Conservation (phyloP, 2,888 invertebrate genomes). For the Drosophila cognata region DNA sequence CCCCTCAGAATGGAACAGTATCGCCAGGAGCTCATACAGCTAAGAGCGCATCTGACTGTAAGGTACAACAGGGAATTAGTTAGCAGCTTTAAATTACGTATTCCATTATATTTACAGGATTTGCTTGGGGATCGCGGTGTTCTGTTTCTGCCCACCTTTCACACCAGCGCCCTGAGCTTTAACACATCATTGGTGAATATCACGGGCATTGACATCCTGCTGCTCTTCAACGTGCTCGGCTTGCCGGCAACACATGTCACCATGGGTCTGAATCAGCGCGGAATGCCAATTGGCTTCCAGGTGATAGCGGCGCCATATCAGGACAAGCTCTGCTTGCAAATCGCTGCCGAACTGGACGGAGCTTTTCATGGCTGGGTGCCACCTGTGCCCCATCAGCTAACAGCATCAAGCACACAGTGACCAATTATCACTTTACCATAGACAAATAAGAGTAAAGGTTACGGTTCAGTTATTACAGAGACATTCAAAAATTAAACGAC, state of each 20-base stretch:
- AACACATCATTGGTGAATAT: conserved; percentile 87
- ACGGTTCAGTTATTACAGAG: conserved; percentile 31
- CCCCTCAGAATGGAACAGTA: conserved; percentile 54
- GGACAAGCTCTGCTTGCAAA: conserved; percentile 92
- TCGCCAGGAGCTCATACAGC: conserved; percentile 55
- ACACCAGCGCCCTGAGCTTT: conserved; percentile 88
- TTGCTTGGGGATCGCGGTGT: conserved; percentile 90
- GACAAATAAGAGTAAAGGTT: conserved; percentile 38
- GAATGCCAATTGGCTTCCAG: conserved; percentile 92
- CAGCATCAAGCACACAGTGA: background rate
- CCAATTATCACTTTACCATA: background rate
- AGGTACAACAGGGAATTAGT: background rate
- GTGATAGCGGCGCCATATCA: conserved; percentile 91
- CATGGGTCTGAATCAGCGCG: conserved; percentile 87
- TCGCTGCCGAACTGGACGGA: conserved; percentile 91
- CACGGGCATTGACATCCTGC: conserved; percentile 68
- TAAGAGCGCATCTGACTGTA: conserved; percentile 72
- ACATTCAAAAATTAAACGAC: conserved; percentile 19
- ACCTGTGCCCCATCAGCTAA: conserved; percentile 82
- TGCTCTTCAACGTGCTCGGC: conserved; percentile 87
- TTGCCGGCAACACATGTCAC: conserved; percentile 92
- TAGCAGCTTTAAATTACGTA: background rate
- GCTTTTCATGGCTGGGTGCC: conserved; percentile 93
- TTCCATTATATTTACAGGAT: conserved; percentile 46
- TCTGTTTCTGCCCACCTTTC: conserved; percentile 90